Percentiles rank a stretch among this genome's conserved stretches.
phyloP scores from a whole-genome alignment of 2,888 invertebrate genomes.

The Ormia ochracea region DNA sequence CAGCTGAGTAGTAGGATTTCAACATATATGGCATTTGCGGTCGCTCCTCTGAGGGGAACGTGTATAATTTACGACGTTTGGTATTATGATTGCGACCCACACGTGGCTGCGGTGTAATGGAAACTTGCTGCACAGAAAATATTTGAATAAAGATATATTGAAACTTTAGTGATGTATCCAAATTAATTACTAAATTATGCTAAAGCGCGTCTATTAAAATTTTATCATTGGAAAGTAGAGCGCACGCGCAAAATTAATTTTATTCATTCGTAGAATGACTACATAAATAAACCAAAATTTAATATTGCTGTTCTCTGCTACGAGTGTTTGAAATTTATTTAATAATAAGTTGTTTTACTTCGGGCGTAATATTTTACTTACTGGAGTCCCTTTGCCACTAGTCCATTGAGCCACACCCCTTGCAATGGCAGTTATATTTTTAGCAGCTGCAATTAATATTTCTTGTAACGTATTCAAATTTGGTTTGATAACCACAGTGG shows the following conservation, averaged over 20 bases:
- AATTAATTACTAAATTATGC: no score
- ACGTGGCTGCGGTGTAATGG: constrained; percentile 72
- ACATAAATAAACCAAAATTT: no score
- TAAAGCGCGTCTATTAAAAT: no score
- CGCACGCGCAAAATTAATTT: no score
- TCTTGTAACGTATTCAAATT: constrained; percentile 94
- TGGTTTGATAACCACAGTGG: constrained; percentile 91
- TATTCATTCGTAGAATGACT: no score
- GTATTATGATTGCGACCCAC: constrained; percentile 74
- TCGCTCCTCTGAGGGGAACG: constrained; percentile 88
- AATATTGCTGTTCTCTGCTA: no score
- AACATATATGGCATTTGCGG: constrained; percentile 88
- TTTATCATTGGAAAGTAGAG: no score
- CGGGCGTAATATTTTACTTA: constrained; percentile 66
- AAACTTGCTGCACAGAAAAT: constrained; percentile 70
- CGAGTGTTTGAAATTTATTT: no score
- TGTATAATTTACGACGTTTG: constrained; percentile 84
- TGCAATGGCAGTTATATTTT: constrained; percentile 89
- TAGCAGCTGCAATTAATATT: constrained; percentile 87
- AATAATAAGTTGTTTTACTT: no score
- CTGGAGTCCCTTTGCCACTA: constrained; percentile 79
- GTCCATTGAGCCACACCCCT: constrained; percentile 96
- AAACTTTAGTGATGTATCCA: no score
- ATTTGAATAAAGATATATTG: not conserved
- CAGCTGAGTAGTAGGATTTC: constrained; percentile 87